Evolutionary conservation across 2,797 vertebrate genomes (phyloP), one percentile per base, ranked within the genome.

Genomic region (Bovichtus variegatus): DNA sequence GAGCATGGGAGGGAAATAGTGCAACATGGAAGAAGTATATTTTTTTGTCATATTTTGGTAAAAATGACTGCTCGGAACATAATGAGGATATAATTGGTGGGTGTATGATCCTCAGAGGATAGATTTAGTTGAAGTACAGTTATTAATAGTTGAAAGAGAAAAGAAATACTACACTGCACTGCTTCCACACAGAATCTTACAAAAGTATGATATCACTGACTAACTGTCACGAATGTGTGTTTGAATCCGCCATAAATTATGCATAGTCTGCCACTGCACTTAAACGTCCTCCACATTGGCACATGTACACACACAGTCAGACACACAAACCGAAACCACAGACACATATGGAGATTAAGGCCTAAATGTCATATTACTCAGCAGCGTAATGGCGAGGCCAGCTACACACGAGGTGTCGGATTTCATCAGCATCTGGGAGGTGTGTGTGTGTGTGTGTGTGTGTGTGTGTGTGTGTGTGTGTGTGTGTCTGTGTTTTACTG

Each of bases 361-460:
- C 64, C 84, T 87, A 76, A 89, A 86, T 87, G 82, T 82, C 85
- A 86, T 77, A 81, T 89, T 84, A 81, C 76, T 82, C 78, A 84
- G 53, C 65, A 70, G 58, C 11, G 29, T 80, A 60, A 79, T 51
- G 41, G 66, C 31, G 21, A 64, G 34, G 59, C 53, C 27, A 38
- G 60, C 80, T 76, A 74, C 59, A 82, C 70, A 74, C 6, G 1
- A 76, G 55, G 78, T 71, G 74, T 80, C 50, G 0, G 58, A 46
- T 80, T 80, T 81, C 63, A 86, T 87, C 73, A 82, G 44, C 5
- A 15, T 82, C 66, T 72, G 46, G 36, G 46, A 41, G 47, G 54
- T 69, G 36, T 78, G 61, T 44, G 25, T 60, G 69, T 78, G 63
- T 68, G n/a, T 58, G 68, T 76, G 61, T 71, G 21, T 58, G 68